Conservation (phyloP, 2,888 invertebrate genomes). For the Lordiphosa andalusiaca region DNA sequence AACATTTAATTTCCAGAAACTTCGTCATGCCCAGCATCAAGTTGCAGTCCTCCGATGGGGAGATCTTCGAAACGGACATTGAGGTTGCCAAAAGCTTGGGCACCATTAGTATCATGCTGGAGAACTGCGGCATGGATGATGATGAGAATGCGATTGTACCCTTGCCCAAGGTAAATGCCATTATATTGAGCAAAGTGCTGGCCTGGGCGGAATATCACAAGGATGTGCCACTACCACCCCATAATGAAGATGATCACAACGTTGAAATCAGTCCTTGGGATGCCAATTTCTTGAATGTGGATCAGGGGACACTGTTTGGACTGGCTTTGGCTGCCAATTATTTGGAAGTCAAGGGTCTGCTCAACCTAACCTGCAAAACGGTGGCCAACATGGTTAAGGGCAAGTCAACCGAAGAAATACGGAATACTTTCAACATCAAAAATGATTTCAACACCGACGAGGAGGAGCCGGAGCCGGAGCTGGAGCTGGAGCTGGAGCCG, state of each 20-base stretch:
- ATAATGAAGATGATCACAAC: slow-evolving; percentile 63
- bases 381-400: slow-evolving; percentile 67
- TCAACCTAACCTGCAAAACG: slow-evolving; percentile 61
- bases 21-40: slow-evolving; percentile 56
- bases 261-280: slow-evolving; percentile 65
- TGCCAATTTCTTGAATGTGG: slow-evolving; percentile 60
- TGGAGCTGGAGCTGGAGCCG: no score
- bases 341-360: slow-evolving; percentile 58
- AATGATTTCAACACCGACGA: slow-evolving; percentile 61
- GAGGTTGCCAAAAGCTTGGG: slow-evolving; percentile 66
- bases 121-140: slow-evolving; percentile 65
- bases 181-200: slow-evolving; percentile 56
- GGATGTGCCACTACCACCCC: slow-evolving; percentile 56
- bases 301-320: slow-evolving; percentile 61
- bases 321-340: slow-evolving; percentile 61
- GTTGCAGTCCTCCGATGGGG: slow-evolving; percentile 59
- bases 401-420: slow-evolving; percentile 63
- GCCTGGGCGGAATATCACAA: slow-evolving; percentile 61
- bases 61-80: slow-evolving; percentile 62
- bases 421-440: slow-evolving; percentile 62
- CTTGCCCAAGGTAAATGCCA: slow-evolving; percentile 62
- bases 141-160: slow-evolving; percentile 61
- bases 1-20: background rate
- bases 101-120: slow-evolving; percentile 60
- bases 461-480: slow-evolving; percentile 65